Conservation (phyloP, 92 coral and sea anemone genomes). For the Parazoanthus swiftii region DNA sequence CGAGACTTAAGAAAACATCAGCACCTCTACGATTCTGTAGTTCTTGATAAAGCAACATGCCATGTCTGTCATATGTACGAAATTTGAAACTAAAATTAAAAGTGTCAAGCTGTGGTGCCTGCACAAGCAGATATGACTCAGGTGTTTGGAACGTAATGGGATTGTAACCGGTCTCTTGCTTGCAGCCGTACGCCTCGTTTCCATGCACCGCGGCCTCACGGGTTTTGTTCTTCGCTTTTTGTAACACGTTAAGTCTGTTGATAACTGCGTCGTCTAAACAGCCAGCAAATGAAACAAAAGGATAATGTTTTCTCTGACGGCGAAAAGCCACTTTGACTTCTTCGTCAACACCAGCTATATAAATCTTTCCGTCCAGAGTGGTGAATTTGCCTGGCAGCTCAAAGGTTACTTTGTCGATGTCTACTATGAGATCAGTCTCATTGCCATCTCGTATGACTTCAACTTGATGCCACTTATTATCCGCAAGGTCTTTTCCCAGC, state of each 20-base stretch:
- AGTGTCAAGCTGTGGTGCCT: conserved; percentile 36
- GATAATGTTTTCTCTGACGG: conserved; percentile 20
- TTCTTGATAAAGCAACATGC: conserved; percentile 67
- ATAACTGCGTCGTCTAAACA: conserved; percentile 65
- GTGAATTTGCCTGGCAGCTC: conserved; percentile 57
- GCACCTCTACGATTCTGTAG: conserved; percentile 50
- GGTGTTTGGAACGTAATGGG: conserved; percentile 75
- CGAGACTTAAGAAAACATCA: conserved; percentile 54
- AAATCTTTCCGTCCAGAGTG: conserved; percentile 57
- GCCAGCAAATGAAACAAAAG: conserved; percentile 72
- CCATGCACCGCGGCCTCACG: conserved; percentile 46
- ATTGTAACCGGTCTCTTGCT: conserved; percentile 33
- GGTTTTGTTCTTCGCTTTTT: conserved; percentile 46
- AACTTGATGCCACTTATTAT: conserved; percentile 86
- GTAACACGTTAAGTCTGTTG: conserved; percentile 50
- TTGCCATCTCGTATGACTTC: conserved; percentile 53
- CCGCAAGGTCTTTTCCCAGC: conserved; percentile 67
- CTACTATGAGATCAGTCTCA: conserved; percentile 49
- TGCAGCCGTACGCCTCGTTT: conserved; percentile 39
- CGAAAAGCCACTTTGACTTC: conserved; percentile 44
- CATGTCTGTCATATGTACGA: conserved; percentile 78
- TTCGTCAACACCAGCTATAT: conserved; percentile 67
- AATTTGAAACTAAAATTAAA: conserved; percentile 70
- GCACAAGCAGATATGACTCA: conserved; percentile 61
- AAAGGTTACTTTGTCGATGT: conserved; percentile 14